Conservation (phyloP, 1,140 invertebrate genomes). For the Piezodorus guildinii region DNA sequence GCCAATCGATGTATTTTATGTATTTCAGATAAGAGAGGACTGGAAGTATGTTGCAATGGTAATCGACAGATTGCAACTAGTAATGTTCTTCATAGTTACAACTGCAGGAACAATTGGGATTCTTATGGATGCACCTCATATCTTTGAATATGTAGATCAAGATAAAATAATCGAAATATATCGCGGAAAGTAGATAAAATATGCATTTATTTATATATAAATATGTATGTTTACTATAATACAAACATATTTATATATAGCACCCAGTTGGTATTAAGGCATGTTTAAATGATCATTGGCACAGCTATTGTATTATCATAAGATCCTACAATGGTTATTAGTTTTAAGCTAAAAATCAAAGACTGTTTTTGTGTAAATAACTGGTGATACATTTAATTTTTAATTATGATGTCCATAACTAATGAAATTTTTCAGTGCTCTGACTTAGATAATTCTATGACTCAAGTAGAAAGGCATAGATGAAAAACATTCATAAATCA, state of each 20-base stretch:
- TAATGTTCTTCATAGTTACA: conserved; percentile 95
- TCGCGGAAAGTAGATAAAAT: conserved; percentile 56
- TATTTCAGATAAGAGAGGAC: conserved; percentile 82
- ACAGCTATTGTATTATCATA: no score
- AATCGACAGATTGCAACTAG: conserved; percentile 91
- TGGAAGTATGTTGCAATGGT: conserved; percentile 99
- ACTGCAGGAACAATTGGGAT: conserved; percentile 91
- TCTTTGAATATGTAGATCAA: conserved; percentile 97
- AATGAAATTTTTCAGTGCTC: no score
- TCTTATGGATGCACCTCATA: conserved; percentile 97
- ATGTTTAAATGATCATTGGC: no score
- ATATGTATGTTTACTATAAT: background rate
- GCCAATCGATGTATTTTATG: background rate
- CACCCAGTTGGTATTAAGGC: no score
- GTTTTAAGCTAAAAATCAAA: background rate
- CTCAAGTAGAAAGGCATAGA: background rate
- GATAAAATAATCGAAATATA: conserved; percentile 92
- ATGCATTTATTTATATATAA: conserved; percentile 3
- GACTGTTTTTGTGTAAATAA: background rate
- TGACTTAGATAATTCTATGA: background rate
- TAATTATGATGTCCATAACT: no score
- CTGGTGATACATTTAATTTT: background rate
- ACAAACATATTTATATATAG: no score
- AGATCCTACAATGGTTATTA: background rate
- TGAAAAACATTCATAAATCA: background rate